Conservation (phyloP, 2,797 vertebrate species). For the Arvicola amphibius region DNA sequence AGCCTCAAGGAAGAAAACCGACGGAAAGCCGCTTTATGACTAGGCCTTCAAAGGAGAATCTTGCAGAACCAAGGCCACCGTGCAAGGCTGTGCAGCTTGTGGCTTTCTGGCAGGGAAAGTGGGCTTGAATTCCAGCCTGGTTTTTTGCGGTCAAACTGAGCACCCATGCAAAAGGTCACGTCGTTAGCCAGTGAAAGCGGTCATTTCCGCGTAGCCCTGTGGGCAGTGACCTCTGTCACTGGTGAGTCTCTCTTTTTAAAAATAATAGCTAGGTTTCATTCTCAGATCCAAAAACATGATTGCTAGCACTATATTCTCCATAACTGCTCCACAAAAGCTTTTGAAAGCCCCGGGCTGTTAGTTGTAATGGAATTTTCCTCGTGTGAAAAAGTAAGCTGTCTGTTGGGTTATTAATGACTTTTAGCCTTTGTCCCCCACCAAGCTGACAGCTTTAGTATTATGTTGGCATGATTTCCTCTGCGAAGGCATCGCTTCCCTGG, state of each 20-base stretch:
- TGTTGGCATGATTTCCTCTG: constrained; percentile 68
- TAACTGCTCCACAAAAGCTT: constrained; percentile 72
- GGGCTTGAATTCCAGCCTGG: background rate
- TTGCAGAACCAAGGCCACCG: background rate
- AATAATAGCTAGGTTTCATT: constrained; percentile 41
- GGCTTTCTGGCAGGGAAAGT: background rate
- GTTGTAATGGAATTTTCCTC: constrained; percentile 81
- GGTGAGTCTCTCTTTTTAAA: background rate
- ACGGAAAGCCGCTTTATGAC: background rate
- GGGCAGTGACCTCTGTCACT: background rate
- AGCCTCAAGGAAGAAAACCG: background rate
- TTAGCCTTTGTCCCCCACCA: constrained; percentile 61
- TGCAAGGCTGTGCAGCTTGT: background rate
- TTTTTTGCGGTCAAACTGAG: background rate
- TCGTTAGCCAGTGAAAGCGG: background rate
- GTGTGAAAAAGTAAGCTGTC: constrained; percentile 67
- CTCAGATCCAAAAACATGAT: constrained; percentile 59
- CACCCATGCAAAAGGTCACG: background rate
- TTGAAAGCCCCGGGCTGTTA: constrained; percentile 71
- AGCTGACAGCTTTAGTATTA: constrained; percentile 77
- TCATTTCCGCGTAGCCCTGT: background rate
- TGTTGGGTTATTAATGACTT: constrained; percentile 78
- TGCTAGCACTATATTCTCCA: constrained; percentile 69
- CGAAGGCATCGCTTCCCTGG: constrained; percentile 64
- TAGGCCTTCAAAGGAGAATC: constrained; percentile 9